These are phyloP conservation scores for Embidobia sp. DNA, from an alignment of 2,888 invertebrate species.

Conservation along the genomic window DNA sequence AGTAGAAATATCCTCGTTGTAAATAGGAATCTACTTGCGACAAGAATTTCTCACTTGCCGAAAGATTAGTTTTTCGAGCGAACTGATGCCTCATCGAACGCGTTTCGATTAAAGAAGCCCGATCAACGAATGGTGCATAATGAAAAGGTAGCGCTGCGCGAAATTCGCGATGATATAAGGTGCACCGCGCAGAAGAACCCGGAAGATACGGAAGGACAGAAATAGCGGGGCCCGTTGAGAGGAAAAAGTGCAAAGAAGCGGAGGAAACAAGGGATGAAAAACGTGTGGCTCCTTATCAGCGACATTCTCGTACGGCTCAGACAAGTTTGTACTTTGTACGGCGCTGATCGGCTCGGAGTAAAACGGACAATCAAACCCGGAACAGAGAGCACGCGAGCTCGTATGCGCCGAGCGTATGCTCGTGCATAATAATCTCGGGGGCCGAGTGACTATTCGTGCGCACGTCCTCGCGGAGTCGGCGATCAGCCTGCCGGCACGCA, in stretches of 20 bases:
- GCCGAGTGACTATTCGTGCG: conserved; percentile 56
- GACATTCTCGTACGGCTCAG: conserved; percentile 61
- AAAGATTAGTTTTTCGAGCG: too few relatives aligned
- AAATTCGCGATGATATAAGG: conserved; percentile 2
- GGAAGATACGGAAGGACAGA: conserved; percentile 35
- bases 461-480: conserved; percentile 37
- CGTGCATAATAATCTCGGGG: conserved; percentile 71
- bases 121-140: too few relatives aligned
- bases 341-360: conserved; percentile 62
- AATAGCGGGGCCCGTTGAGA: conserved; percentile 17
- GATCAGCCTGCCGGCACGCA: conserved; percentile 64
- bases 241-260: conserved; percentile 26
- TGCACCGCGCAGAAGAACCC: neutral
- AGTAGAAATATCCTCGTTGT: too few relatives aligned
- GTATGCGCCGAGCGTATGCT: conserved; percentile 44
- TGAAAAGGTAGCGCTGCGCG: too few relatives aligned
- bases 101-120: too few relatives aligned
- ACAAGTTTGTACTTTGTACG: conserved; percentile 61
- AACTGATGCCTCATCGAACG: too few relatives aligned
- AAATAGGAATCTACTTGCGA: too few relatives aligned
- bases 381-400: conserved; percentile 66
- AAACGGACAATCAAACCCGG: conserved; percentile 72
- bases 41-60: too few relatives aligned
- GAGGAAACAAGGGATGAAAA: conserved; percentile 31
- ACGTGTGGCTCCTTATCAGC: conserved; percentile 55